These are phyloP conservation scores for Agriotes lineatus DNA, from an alignment of 2,888 invertebrate species.

Conservation along the genomic window DNA sequence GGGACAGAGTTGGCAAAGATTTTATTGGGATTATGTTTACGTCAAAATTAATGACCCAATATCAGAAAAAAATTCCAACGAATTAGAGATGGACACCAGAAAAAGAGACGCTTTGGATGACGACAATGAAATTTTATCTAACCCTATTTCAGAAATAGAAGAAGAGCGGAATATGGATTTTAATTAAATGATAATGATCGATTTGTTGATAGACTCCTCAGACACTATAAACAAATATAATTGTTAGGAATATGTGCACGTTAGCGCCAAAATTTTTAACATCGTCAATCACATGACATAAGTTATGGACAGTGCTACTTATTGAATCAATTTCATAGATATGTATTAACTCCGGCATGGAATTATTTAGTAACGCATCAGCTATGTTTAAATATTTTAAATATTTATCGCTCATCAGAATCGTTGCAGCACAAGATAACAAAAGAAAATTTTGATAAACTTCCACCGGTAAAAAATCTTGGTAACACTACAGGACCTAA, in stretches of 20 bases:
- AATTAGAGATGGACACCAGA: no score
- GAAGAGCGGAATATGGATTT: not conserved
- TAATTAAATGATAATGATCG: no score
- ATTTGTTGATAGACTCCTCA: not conserved
- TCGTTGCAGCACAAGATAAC: slow-evolving; percentile 27
- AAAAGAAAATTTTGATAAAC: no score
- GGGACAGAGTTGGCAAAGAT: not conserved
- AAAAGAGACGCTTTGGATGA: not conserved
- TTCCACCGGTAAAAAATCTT: no score
- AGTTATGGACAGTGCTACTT: slow-evolving; percentile 57
- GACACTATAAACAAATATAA: no score
- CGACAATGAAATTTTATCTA: not conserved
- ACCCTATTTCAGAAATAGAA: not conserved
- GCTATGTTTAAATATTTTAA: not conserved
- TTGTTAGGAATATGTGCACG: not conserved
- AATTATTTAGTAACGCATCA: no score
- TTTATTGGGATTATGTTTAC: not conserved
- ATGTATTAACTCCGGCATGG: slow-evolving; percentile 37
- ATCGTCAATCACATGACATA: no score
- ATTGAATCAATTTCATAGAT: slow-evolving; percentile 54
- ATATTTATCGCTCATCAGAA: slow-evolving; percentile 6
- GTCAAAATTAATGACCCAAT: no score
- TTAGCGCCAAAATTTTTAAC: slow-evolving; percentile 49
- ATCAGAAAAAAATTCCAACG: not conserved
- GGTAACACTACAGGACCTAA: slow-evolving; percentile 46